These are phyloP conservation scores for Meteorus colon DNA, from an alignment of 2,888 invertebrate species.

Conservation along the genomic window DNA sequence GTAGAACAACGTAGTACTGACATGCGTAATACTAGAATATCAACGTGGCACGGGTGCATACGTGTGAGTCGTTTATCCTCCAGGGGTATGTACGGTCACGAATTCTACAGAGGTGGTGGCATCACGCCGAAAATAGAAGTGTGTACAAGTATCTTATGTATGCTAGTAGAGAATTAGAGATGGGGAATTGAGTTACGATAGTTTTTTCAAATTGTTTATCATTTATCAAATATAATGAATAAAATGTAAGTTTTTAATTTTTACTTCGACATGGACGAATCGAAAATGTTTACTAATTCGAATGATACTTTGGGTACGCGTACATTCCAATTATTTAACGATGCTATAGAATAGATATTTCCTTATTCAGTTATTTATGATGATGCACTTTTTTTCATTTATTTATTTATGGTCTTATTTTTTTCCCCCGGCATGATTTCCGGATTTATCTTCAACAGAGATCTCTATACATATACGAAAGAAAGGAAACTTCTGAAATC, in stretches of 20 bases:
- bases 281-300: too few species aligned
- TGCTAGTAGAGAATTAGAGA: slow-evolving; percentile 7
- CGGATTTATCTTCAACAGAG: slow-evolving; percentile 24
- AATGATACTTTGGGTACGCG: too few species aligned
- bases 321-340: not conserved
- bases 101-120: slow-evolving; percentile 36
- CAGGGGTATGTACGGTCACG: slow-evolving; percentile 44
- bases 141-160: slow-evolving; percentile 29
- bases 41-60: slow-evolving; percentile 8
- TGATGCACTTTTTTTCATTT: not conserved
- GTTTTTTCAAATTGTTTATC: not conserved
- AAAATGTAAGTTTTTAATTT: too few species aligned
- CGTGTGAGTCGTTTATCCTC: slow-evolving; percentile 45
- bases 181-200: not conserved
- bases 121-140: slow-evolving; percentile 22
- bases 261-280: too few species aligned
- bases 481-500: slow-evolving; percentile 66
- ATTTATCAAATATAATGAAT: not conserved
- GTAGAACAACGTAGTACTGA: slow-evolving; percentile 8
- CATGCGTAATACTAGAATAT: not conserved
- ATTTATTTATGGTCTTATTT: slow-evolving; percentile 12
- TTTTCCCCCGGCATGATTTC: slow-evolving; percentile 5
- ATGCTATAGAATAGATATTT: not conserved
- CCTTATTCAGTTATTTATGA: slow-evolving; percentile 17
- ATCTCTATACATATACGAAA: slow-evolving; percentile 42